Evolutionary conservation across 2,888 invertebrate genomes (phyloP), one percentile per base, ranked within the genome.

Genomic region (Theodoxus fluviatilis): DNA sequence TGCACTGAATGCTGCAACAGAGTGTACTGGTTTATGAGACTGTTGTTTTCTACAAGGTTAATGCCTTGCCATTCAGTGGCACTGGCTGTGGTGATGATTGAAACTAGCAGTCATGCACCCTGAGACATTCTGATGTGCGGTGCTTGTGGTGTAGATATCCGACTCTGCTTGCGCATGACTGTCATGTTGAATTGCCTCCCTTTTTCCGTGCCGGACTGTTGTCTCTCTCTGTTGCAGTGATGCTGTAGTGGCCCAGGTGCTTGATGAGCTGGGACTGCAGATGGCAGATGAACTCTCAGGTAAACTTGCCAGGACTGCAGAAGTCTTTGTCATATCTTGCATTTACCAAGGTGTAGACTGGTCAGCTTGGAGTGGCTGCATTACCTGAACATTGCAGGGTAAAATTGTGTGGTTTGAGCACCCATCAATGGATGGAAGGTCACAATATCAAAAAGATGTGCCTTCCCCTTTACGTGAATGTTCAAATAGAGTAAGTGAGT

Each of bases 221-320:
- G 55, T 59, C 31, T 28, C 31, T 70, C 7, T 40, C 61, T 35
- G 73, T 84, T 89, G 61, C 88, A 94, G 96, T 84, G 96, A 98
- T 89, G 94, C 94, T 66, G 93, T 98, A 80, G 97, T 98, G 40
- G 91, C 93, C 1, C 96, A 99, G 91, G 97, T 99, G 69, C 89
- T 99, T 81, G 98, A 99, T 88, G 99, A 99, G 89, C 89, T 99
- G 79, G 98, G 99, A 38, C 91, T 99, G 74, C 97, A 98, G 89
- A 90, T 99, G 82, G 94, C 92, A 75, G 98, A 98, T 87, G 93
- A 95, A 87, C 89, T 99, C 72, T 94, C 85, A 77, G 85, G 86
- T 85, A 79, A 74, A 72, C 18, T 43, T 15, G 43, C n/a, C n/a
- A n/a, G n/a, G n/a, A n/a, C n/a, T n/a, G n/a, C n/a, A n/a, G n/a